Conservation (phyloP, 2,113 vertebrate species). For the Mobula birostris region DNA sequence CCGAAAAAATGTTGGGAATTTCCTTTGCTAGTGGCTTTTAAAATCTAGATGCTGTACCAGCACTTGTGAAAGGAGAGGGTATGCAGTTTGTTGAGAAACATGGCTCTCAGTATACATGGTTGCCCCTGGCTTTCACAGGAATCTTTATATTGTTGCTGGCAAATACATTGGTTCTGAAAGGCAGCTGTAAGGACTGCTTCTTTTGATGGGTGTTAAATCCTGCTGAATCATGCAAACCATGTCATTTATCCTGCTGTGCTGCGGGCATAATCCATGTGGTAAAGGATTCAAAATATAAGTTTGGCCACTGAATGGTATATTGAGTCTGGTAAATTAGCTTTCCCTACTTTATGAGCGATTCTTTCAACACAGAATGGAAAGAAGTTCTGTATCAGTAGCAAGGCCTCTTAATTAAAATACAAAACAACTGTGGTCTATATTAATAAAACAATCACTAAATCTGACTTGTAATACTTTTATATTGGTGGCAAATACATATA, state of each 20-base stretch:
- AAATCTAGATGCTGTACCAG: not conserved
- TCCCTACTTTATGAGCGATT: not conserved
- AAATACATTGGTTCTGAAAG: not conserved
- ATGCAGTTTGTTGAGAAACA: too few species aligned
- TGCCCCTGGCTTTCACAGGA: not conserved
- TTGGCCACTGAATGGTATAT: not conserved
- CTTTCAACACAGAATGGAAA: not conserved
- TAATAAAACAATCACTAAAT: not conserved
- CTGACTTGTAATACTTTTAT: not conserved
- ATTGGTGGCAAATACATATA: not conserved
- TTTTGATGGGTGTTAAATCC: not conserved
- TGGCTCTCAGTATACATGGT: not conserved
- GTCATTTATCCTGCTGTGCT: not conserved
- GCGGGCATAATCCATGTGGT: not conserved
- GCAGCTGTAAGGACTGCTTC: not conserved
- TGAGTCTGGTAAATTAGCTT: not conserved
- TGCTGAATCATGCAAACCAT: not conserved
- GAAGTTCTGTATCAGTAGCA: not conserved
- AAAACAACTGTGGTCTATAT: not conserved
- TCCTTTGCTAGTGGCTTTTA: not conserved
- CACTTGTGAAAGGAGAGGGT: not conserved
- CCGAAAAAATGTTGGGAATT: not conserved
- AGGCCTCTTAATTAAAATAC: not conserved
- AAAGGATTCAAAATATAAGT: not conserved
- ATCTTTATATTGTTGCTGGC: not conserved